Evolutionary conservation across 2,797 vertebrate genomes (phyloP).

Genomic region (Eutrigla gurnardus): DNA sequence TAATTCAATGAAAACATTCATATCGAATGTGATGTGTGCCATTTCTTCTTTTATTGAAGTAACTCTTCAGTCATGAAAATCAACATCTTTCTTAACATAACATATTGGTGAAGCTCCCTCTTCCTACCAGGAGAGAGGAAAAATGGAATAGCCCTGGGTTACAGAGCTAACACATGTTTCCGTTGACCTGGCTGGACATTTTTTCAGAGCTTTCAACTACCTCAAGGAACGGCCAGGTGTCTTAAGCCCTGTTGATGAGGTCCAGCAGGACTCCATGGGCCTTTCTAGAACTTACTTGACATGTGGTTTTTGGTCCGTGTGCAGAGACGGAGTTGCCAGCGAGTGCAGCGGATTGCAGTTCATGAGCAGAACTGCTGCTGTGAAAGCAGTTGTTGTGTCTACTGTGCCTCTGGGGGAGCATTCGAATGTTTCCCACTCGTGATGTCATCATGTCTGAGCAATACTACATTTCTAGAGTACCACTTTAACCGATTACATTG

Average conservation of each 20-base stretch:
- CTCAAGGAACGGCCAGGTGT: slow-evolving; percentile 11
- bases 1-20: not conserved
- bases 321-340: not conserved
- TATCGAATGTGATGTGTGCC: not conserved
- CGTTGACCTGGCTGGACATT: slow-evolving; percentile 33
- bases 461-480: not conserved
- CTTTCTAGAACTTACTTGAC: slow-evolving; percentile 12
- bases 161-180: slow-evolving; percentile 19
- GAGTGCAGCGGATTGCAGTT: slow-evolving; percentile 18
- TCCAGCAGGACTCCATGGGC: slow-evolving; percentile 14
- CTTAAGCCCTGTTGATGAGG: slow-evolving; percentile 22
- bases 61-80: not conserved
- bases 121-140: not conserved
- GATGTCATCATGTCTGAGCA: not conserved
- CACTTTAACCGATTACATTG: not conserved
- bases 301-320: slow-evolving; percentile 12
- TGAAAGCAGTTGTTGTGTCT: not conserved
- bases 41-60: not conserved
- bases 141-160: not conserved
- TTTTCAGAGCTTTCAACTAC: slow-evolving; percentile 38
- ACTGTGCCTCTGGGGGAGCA: not conserved
- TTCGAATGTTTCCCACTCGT: not conserved
- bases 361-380: not conserved
- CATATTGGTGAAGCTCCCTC: not conserved
- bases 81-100: not conserved